Evolutionary conservation across 2,113 vertebrate genomes (phyloP).

Genomic region (Rattus norvegicus): GRCr8 NC_086027.1:23709501-23710000

Average conservation of each 20-base stretch:
- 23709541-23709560: neutral
- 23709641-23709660: neutral
- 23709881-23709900: neutral
- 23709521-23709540: neutral
- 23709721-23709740: too few species aligned
- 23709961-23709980: neutral
- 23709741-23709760: neutral
- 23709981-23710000: neutral
- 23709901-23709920: conserved; percentile 15
- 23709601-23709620: neutral
- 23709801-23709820: conserved; percentile 6
- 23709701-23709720: neutral
- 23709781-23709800: neutral
- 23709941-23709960: neutral
- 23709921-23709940: conserved; percentile 9
- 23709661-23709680: neutral
- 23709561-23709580: neutral
- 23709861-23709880: neutral
- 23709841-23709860: neutral
- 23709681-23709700: neutral
- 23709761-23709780: neutral
- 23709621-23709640: neutral
- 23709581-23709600: neutral
- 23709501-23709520: neutral
- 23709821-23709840: neutral